Percentiles rank a stretch among this genome's conserved stretches.
These are phyloP conservation scores for Sinhomidia bicolor DNA, from an alignment of 2,888 invertebrate genomes.

Conservation along the genomic window DNA sequence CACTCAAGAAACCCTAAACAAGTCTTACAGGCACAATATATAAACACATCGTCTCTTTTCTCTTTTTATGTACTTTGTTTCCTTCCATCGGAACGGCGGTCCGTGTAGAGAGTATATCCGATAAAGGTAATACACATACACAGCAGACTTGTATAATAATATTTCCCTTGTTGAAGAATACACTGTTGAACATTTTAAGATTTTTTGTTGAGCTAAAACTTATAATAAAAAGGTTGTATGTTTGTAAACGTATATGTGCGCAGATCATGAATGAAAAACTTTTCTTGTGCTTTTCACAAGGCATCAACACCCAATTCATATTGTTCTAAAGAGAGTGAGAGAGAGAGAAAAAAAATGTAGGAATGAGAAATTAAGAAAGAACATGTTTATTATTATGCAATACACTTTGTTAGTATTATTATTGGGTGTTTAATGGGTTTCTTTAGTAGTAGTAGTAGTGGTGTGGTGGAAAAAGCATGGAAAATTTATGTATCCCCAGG, in stretches of 20 bases:
- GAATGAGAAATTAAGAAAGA: background rate
- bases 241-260: no score
- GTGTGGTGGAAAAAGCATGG: background rate
- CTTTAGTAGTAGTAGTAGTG: no score
- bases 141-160: background rate
- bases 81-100: background rate
- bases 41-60: slow-evolving; percentile 46
- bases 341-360: background rate
- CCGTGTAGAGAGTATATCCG: background rate
- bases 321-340: background rate
- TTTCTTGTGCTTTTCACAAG: background rate
- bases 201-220: no score
- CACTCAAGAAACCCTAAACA: no score
- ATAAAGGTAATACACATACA: background rate
- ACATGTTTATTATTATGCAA: background rate
- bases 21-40: no score
- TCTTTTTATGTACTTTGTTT: background rate
- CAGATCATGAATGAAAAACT: background rate
- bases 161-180: background rate
- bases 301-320: slow-evolving; percentile 13
- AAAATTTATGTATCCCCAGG: slow-evolving; percentile 67
- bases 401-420: no score
- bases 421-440: background rate
- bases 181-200: no score
- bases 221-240: no score